Conservation (phyloP, 2,113 vertebrate species). For the Illadopsis cleaveri region DNA sequence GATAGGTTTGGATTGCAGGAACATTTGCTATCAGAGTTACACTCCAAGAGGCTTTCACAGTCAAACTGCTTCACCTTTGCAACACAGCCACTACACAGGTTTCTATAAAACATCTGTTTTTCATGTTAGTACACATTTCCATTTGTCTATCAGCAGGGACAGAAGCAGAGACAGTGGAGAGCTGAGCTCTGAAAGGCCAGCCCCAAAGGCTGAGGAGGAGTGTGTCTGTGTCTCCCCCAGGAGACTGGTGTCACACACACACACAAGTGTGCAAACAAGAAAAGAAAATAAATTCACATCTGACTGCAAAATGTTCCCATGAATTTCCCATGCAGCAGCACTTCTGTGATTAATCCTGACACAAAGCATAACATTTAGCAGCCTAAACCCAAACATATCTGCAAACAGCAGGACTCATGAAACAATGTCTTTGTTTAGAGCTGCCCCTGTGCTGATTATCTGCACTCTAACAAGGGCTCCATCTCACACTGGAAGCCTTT, state of each 20-base stretch:
- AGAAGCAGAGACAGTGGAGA: background rate
- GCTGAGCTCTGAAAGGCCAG: background rate
- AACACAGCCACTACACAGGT: background rate
- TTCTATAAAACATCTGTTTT: background rate
- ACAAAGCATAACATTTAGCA: background rate
- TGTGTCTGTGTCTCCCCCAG: background rate
- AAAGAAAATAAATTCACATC: background rate
- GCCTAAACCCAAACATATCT: background rate
- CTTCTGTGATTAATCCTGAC: background rate
- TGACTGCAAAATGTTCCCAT: background rate
- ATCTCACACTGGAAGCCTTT: background rate
- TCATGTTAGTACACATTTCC: background rate
- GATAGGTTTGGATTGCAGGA: background rate
- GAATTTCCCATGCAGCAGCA: background rate
- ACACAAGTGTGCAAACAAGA: background rate
- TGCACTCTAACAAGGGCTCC: background rate
- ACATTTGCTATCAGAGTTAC: background rate
- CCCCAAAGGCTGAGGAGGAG: background rate
- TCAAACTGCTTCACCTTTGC: background rate
- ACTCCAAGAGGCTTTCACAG: background rate
- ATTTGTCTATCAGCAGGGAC: background rate
- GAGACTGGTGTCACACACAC: background rate
- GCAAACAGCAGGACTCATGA: background rate
- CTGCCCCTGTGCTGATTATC: background rate
- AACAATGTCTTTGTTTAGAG: background rate